phyloP scores from a whole-genome alignment of 2,888 invertebrate genomes.

The Nomada fabriciana region DNA sequence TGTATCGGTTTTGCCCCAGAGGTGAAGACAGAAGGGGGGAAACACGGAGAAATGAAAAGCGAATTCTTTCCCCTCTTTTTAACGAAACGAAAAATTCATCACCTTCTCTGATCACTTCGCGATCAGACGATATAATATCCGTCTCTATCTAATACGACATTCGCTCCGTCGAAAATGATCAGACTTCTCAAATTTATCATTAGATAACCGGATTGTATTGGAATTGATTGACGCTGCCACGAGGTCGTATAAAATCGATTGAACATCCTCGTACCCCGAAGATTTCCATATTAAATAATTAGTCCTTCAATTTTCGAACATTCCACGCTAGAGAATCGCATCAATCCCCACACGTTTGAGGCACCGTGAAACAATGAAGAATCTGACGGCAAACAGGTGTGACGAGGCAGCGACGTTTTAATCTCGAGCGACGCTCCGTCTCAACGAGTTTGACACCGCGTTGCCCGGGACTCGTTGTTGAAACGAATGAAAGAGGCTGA shows the following conservation, averaged over 20 bases:
- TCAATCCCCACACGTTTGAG: not conserved
- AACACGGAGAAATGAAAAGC: constrained; percentile 20
- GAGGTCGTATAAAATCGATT: no score
- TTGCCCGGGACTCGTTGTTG: constrained; percentile 26
- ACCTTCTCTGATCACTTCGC: not conserved
- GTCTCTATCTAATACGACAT: no score
- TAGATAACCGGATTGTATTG: not conserved
- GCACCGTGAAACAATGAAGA: constrained; percentile 7
- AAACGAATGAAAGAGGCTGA: constrained; percentile 20
- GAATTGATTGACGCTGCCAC: no score
- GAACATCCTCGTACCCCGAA: no score
- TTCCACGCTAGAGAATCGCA: not conserved
- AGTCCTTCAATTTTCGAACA: not conserved
- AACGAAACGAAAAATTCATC: constrained; percentile 6
- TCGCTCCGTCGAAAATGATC: no score
- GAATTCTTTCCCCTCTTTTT: not conserved
- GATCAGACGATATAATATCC: no score
- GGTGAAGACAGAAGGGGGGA: constrained; percentile 37
- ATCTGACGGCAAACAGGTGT: constrained; percentile 44
- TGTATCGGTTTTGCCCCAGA: constrained; percentile 43
- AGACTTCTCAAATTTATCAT: no score
- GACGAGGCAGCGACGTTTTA: constrained; percentile 36
- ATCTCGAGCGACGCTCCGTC: constrained; percentile 22
- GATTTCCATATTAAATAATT: not conserved
- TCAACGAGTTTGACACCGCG: constrained; percentile 49